Percentiles rank a stretch among this genome's conserved stretches.
phyloP scores from a whole-genome alignment of 2,113 vertebrate species.

The Puffinus mauretanicus region DNA sequence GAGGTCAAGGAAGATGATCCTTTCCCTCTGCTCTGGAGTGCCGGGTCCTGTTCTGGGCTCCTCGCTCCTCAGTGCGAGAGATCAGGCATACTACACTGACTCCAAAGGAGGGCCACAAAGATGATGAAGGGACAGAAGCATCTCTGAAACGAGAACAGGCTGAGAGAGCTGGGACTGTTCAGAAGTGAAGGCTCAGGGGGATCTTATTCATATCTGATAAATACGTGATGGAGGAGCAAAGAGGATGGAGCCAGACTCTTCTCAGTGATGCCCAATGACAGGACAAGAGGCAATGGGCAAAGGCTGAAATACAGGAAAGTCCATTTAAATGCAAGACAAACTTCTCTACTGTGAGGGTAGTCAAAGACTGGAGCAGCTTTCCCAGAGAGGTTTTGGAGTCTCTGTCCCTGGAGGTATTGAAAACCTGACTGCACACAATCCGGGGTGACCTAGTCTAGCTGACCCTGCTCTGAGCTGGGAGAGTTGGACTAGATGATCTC shows the following conservation, averaged over 20 bases:
- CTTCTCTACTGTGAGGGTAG: background rate
- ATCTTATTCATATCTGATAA: background rate
- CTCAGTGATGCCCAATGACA: background rate
- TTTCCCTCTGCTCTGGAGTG: background rate
- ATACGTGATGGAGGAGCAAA: background rate
- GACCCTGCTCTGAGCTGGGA: background rate
- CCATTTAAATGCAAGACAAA: background rate
- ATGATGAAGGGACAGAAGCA: background rate
- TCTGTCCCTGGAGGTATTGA: background rate
- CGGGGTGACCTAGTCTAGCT: background rate
- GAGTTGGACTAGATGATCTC: background rate
- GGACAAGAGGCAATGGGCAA: background rate
- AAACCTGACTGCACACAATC: background rate
- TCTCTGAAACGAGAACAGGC: background rate
- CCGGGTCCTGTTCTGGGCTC: background rate
- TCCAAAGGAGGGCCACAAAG: background rate
- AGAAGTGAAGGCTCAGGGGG: background rate
- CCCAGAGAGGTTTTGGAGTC: background rate
- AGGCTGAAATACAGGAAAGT: background rate
- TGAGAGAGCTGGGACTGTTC: background rate
- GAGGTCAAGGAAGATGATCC: background rate
- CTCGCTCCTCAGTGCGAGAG: background rate
- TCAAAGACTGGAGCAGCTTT: background rate
- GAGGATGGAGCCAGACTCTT: background rate
- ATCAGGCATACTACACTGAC: background rate